Evolutionary conservation across 2,797 vertebrate species (phyloP).

Genomic region (Scleropages formosus): DNA sequence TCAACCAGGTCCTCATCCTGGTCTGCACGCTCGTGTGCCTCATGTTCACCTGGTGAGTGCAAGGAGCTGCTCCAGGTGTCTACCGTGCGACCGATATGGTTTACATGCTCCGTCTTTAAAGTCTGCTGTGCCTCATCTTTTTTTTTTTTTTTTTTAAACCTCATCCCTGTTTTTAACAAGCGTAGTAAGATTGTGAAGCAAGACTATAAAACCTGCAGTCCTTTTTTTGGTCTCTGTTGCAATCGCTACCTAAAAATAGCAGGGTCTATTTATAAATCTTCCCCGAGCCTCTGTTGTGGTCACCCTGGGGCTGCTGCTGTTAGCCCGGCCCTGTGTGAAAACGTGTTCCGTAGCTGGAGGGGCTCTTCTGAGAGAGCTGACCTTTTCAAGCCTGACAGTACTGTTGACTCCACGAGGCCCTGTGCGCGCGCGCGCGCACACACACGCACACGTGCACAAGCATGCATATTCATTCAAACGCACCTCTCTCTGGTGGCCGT

Average conservation of each 20-base stretch:
- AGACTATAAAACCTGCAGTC: no score
- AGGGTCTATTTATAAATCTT: neutral
- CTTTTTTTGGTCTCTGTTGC: neutral
- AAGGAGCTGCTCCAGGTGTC: neutral
- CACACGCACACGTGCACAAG: constrained; percentile 23
- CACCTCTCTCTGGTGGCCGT: neutral
- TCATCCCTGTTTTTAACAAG: no score
- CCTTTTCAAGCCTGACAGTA: constrained; percentile 55
- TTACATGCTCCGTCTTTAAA: no score
- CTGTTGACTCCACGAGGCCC: constrained; percentile 44
- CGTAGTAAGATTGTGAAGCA: no score
- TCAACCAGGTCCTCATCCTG: constrained; percentile 84
- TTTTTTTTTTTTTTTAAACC: no score
- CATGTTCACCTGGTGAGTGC: constrained; percentile 80
- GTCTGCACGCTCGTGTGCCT: constrained; percentile 81
- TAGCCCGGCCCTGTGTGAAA: no score
- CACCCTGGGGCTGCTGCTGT: neutral
- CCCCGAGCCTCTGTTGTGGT: no score
- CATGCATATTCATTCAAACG: neutral
- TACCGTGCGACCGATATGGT: no score
- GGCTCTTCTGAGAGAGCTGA: constrained; percentile 37
- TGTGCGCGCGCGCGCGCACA: constrained; percentile 40
- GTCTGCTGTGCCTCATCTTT: no score
- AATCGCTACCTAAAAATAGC: neutral
- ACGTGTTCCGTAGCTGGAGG: no score